Evolutionary conservation across 2,888 invertebrate genomes (phyloP).

Genomic region (Rugalucina vietnamica): DNA sequence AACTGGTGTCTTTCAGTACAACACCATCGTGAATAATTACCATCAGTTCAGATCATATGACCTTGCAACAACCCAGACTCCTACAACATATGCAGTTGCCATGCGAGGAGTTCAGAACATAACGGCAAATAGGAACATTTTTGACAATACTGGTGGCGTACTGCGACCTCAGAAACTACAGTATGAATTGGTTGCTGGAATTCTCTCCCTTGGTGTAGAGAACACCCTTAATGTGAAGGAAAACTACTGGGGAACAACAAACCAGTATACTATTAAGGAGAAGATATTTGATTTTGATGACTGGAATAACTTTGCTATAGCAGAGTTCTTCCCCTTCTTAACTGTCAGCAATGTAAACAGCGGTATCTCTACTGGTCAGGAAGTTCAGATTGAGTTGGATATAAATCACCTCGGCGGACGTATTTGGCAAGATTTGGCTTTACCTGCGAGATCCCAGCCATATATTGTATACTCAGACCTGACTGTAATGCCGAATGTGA

Average conservation of each 20-base stretch:
- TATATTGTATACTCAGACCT: slow-evolving; percentile 91
- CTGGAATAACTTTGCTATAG: slow-evolving; percentile 99
- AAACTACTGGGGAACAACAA: slow-evolving; percentile 98
- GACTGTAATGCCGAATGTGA: slow-evolving; percentile 97
- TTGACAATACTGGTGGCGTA: slow-evolving; percentile 87
- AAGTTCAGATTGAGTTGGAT: slow-evolving; percentile 69
- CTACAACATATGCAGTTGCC: slow-evolving; percentile 90
- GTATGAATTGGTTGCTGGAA: slow-evolving; percentile 96
- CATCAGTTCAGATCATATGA: slow-evolving; percentile 52
- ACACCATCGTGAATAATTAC: slow-evolving; percentile 74
- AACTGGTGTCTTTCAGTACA: slow-evolving; percentile 86
- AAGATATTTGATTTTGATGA: slow-evolving; percentile 99
- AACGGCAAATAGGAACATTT: slow-evolving; percentile 93
- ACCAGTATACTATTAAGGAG: slow-evolving; percentile 90
- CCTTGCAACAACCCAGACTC: slow-evolving; percentile 68
- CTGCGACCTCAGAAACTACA: too few relatives aligned
- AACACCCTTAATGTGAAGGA: slow-evolving; percentile 94
- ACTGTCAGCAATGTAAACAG: slow-evolving; percentile 85
- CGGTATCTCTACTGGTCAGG: slow-evolving; percentile 68
- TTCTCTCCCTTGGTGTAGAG: slow-evolving; percentile 92
- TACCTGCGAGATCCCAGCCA: slow-evolving; percentile 71
- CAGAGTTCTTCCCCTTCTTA: slow-evolving; percentile 94
- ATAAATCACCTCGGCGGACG: slow-evolving; percentile 84
- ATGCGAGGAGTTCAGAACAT: slow-evolving; percentile 98
- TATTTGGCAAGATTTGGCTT: slow-evolving; percentile 86